Conservation (phyloP, 2,113 vertebrate genomes). For the Glaucidium brasilianum region DNA sequence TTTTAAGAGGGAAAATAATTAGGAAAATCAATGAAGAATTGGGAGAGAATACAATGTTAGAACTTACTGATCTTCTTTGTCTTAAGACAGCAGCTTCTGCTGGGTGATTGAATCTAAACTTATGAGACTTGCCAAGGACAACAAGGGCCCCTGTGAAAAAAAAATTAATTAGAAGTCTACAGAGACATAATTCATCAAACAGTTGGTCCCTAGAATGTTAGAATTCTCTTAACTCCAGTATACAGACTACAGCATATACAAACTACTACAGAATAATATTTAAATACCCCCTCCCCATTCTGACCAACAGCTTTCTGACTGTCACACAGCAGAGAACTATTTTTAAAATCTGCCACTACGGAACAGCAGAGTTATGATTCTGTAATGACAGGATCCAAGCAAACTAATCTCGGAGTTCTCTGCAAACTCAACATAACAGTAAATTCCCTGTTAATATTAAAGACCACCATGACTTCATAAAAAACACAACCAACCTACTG, state of each 20-base stretch:
- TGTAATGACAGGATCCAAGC: neutral
- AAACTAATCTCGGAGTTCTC: neutral
- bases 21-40: neutral
- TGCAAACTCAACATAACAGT: neutral
- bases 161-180: neutral
- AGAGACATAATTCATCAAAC: neutral
- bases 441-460: neutral
- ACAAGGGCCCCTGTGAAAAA: constrained; percentile 83
- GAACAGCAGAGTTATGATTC: neutral
- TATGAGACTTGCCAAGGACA: constrained; percentile 86
- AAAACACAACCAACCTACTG: neutral
- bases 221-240: neutral
- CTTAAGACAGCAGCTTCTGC: constrained; percentile 90
- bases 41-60: neutral
- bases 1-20: neutral
- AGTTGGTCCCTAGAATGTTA: neutral
- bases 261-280: neutral
- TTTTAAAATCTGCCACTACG: neutral
- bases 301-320: neutral
- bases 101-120: constrained; percentile 95
- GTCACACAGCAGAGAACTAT: neutral
- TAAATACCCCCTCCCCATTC: neutral
- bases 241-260: neutral
- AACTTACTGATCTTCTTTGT: constrained; percentile 85
- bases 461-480: neutral